Evolutionary conservation across 2,113 vertebrate species (phyloP).

Genomic region (Rhadina sibilatrix): DNA sequence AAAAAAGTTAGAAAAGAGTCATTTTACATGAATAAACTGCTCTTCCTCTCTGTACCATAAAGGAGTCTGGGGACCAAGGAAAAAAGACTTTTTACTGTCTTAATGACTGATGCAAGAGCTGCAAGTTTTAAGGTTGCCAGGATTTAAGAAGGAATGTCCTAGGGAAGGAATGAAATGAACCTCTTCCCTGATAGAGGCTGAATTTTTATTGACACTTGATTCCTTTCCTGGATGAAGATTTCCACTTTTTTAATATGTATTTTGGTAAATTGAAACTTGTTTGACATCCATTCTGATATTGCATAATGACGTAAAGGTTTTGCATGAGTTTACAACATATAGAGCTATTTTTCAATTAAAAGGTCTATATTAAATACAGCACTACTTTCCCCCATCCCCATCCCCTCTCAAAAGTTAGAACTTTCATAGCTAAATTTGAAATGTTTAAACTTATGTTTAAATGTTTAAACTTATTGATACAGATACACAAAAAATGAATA

Average conservation of each 20-base stretch:
- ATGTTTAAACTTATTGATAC: not conserved
- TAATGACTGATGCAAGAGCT: not conserved
- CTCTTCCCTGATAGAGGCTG: not conserved
- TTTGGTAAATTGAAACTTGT: not conserved
- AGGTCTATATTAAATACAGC: not conserved
- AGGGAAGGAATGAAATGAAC: not conserved
- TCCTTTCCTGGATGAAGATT: not conserved
- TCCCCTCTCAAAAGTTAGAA: not conserved
- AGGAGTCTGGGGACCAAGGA: not conserved
- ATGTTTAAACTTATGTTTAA: not conserved
- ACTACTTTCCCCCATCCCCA: not conserved
- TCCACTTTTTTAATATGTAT: not conserved
- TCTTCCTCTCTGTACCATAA: not conserved
- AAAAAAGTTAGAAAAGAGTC: not conserved
- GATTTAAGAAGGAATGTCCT: not conserved
- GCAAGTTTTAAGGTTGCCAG: not conserved
- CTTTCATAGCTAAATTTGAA: not conserved
- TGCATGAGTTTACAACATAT: not conserved
- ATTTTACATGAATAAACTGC: not conserved
- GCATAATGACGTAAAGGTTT: not conserved
- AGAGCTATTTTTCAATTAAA: not conserved
- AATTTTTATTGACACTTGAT: not conserved
- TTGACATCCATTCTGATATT: not conserved
- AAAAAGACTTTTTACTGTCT: not conserved
- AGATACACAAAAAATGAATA: too few relatives aligned